Base-by-base conservation (phyloP, 2,888 invertebrate species). In the Helobdella robusta region DNA sequence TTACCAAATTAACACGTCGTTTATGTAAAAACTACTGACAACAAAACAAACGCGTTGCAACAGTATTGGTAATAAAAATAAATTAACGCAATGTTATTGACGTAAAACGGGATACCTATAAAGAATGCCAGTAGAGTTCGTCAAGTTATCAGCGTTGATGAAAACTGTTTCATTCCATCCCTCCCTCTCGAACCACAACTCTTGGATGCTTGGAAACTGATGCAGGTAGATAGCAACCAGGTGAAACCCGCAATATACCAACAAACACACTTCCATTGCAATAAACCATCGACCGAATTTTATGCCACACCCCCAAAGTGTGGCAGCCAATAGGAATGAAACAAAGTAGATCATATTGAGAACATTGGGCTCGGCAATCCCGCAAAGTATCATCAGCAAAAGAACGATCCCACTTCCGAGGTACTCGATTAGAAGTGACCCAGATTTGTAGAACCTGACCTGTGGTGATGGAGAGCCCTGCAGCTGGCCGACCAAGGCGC, bases 331-430 rank as follows among this genome's bases (percentile, higher is more conserved):
- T 75, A 95, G 83, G 79, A 94, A 94, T 66, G 87, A 83, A 64
- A 92, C 75, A 80, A 89, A 93, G 80, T 95, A 94, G 50, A 92
- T 83, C 8, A 87, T 87, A 46, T 89, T 89, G 28, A 87, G 85
- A 40, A 89, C 82, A 64, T 90, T 90, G 0, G 94, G 94, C 54
- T 87, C 84, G 76, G 91, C 81, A 68, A 88, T 85, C 0, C 88
- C 88, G 15, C 75, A 73, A 8, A 73, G 72, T 30, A 73, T 76
- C 59, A 77, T 67, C 18, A 78, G 69, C 40, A 75, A 35, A 1
- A 73, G 71, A 23, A 74, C 70, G 4, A 75, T 50, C 25, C 73
- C 72, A 60, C 75, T 71, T 35, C 76, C 74, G 4, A 76, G 56
- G 54, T 73, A 72, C n/a, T 71, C 68, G 25, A 73, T 32, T 44